Evolutionary conservation across 1,140 invertebrate genomes (phyloP).

Genomic region (Varroa destructor): DNA sequence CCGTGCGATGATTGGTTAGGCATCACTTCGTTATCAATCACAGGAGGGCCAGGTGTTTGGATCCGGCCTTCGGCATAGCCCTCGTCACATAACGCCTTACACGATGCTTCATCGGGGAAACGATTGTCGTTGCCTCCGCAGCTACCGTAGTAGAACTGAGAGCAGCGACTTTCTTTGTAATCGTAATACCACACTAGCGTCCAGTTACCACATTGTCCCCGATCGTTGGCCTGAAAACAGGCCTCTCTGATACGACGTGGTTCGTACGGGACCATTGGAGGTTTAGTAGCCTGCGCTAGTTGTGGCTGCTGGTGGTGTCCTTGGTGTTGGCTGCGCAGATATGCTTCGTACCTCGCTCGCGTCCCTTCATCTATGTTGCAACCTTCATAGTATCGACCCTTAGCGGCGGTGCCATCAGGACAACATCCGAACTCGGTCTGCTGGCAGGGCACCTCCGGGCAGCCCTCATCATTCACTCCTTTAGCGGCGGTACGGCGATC

Average conservation of each 20-base stretch:
- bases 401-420: constrained; percentile 48
- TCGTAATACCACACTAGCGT: constrained; percentile 67
- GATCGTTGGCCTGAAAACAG: constrained; percentile 58
- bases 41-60: background rate
- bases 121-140: constrained; percentile 70
- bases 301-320: constrained; percentile 38
- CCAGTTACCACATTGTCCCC: constrained; percentile 65
- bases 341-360: constrained; percentile 9
- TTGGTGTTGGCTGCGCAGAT: background rate
- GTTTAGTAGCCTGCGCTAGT: background rate
- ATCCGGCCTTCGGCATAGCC: background rate
- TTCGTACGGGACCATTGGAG: background rate
- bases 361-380: constrained; percentile 32
- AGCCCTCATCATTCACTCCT: constrained; percentile 43
- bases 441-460: constrained; percentile 33
- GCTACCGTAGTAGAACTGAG: constrained; percentile 51
- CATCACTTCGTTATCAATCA: constrained; percentile 7
- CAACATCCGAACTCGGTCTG: constrained; percentile 50
- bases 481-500: constrained; percentile 51
- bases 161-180: constrained; percentile 46
- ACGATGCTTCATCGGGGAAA: constrained; percentile 61
- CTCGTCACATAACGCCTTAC: constrained; percentile 55
- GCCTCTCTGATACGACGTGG: constrained; percentile 41
- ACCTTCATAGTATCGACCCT: constrained; percentile 44
- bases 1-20: background rate